Conservation (phyloP, 2,113 vertebrate species). For the Tragelaphus imberbis region DNA sequence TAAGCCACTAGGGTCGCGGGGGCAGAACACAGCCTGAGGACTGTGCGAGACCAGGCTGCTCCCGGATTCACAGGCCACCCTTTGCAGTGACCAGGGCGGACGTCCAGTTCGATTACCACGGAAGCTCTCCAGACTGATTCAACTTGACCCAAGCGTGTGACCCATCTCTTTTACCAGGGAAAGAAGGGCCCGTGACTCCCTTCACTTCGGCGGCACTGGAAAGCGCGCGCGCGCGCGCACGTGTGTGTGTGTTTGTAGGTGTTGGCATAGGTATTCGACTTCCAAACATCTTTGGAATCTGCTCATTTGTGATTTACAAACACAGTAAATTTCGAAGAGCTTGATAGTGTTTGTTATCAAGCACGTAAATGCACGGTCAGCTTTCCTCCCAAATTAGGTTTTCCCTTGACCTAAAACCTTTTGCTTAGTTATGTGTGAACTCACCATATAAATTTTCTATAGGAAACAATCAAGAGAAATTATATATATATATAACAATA, state of each 20-base stretch:
- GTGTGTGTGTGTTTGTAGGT: background rate
- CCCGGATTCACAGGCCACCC: background rate
- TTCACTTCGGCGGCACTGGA: background rate
- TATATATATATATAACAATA: background rate
- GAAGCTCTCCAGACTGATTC: background rate
- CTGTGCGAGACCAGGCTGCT: background rate
- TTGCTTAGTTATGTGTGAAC: background rate
- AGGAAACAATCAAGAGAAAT: slow-evolving; percentile 14
- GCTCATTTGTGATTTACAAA: slow-evolving; percentile 46
- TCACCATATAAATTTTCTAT: background rate
- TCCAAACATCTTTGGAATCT: slow-evolving; percentile 5
- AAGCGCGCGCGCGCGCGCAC: background rate
- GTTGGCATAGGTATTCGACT: background rate
- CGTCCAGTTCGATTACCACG: background rate
- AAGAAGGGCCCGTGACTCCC: background rate
- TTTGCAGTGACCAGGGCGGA: background rate
- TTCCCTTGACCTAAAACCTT: background rate
- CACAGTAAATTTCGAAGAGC: slow-evolving; percentile 11
- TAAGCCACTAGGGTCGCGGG: background rate
- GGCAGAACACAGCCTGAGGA: background rate
- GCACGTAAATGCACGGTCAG: background rate
- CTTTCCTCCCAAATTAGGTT: background rate
- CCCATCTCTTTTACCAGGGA: background rate
- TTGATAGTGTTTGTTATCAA: background rate
- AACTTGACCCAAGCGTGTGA: background rate